A percentile compares a stretch with the other conserved stretches of the same genome.
These are phyloP conservation scores for Cerastis rubricosa DNA, from an alignment of 2,888 invertebrate genomes.

Conservation along the genomic window DNA sequence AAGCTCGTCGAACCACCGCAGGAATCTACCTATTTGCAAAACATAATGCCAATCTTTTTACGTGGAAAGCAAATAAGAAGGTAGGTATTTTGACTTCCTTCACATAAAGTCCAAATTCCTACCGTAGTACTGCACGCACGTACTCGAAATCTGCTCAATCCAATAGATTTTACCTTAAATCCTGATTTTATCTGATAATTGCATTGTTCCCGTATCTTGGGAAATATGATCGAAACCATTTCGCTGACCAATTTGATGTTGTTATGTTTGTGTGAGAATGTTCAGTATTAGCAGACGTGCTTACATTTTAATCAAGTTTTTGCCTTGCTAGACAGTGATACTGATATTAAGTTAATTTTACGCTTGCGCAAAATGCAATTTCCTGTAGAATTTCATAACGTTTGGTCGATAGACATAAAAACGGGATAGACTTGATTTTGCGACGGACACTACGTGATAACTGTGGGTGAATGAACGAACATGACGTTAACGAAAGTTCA, in stretches of 20 bases:
- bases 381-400: constrained; percentile 34
- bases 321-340: constrained; percentile 8
- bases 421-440: constrained; percentile 23
- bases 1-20: constrained; percentile 37
- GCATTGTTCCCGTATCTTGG: constrained; percentile 33
- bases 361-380: constrained; percentile 48
- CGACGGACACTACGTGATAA: constrained; percentile 4
- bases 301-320: constrained; percentile 2
- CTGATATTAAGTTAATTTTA: constrained; percentile 36
- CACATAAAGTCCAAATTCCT: constrained; percentile 13
- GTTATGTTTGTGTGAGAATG: constrained; percentile 2
- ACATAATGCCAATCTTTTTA: constrained; percentile 28
- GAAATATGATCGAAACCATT: constrained; percentile 39
- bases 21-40: constrained; percentile 37
- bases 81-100: constrained; percentile 13
- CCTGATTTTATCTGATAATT: constrained; percentile 41
- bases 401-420: constrained; percentile 28
- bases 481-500: constrained; percentile 18
- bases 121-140: background rate
- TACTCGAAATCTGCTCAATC: constrained; percentile 1
- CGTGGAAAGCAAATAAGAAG: background rate
- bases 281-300: background rate
- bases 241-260: constrained; percentile 20
- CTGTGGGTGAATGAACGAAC: constrained; percentile 16
- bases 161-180: constrained; percentile 19